phyloP scores from a whole-genome alignment of 1,140 invertebrate species.

The Asbolus verrucosus region DNA sequence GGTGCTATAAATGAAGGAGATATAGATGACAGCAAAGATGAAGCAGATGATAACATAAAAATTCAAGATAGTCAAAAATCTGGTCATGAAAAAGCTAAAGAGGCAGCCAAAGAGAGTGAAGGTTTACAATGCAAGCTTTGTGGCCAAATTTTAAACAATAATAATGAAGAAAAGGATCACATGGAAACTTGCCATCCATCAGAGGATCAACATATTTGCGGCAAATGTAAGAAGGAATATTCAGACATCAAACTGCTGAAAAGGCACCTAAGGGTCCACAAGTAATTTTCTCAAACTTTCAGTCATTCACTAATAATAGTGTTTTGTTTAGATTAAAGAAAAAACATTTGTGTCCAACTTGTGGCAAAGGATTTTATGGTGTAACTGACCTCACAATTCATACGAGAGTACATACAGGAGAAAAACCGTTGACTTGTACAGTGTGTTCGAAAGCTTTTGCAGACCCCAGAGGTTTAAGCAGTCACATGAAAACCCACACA shows the following conservation, averaged over 20 bases:
- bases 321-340: conserved; percentile 21
- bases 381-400: conserved; percentile 47
- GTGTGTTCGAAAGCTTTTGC: conserved; percentile 55
- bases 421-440: conserved; percentile 54
- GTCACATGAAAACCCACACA: conserved; percentile 53
- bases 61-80: no score
- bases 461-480: conserved; percentile 53
- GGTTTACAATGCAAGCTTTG: conserved; percentile 5
- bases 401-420: conserved; percentile 55
- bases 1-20: no score
- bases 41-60: no score
- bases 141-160: not conserved
- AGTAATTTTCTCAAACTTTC: not conserved
- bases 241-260: conserved; percentile 12
- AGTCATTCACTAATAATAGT: not conserved
- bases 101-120: no score
- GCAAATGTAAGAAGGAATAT: conserved; percentile 24
- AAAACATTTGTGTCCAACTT: conserved; percentile 17
- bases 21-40: no score
- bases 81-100: no score
- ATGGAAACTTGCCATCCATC: not conserved
- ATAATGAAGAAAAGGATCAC: conserved; percentile 10
- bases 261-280: conserved; percentile 12
- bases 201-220: conserved; percentile 4
- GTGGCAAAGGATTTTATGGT: conserved; percentile 23